Evolutionary conservation across 2,113 vertebrate species (phyloP).

Genomic region (Micronisus gabar): DNA sequence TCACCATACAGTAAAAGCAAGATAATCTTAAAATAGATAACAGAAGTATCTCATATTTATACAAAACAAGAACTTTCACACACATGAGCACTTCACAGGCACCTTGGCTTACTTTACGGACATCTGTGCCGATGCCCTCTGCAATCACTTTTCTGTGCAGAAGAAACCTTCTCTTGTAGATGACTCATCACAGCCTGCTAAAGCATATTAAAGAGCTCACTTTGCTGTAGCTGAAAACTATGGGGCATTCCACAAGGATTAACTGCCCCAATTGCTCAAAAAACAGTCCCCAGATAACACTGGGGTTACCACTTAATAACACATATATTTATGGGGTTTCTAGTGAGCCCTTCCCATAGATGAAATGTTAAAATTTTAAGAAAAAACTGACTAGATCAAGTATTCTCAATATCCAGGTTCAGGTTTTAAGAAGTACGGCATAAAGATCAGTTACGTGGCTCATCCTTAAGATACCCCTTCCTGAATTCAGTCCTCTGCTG

Average conservation of each 20-base stretch:
- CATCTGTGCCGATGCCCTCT: neutral
- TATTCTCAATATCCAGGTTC: neutral
- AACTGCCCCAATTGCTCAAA: neutral
- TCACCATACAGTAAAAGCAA: neutral
- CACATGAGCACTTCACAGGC: neutral
- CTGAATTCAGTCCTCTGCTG: conserved; percentile 78
- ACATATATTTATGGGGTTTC: neutral
- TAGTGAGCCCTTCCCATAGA: neutral
- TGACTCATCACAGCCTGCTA: neutral
- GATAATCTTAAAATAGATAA: neutral
- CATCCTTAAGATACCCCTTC: neutral
- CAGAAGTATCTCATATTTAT: neutral
- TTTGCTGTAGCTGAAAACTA: neutral
- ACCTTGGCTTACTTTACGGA: neutral
- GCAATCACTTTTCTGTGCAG: neutral
- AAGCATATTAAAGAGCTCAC: neutral
- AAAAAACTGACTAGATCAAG: neutral
- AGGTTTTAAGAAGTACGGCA: neutral
- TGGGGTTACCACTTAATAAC: neutral
- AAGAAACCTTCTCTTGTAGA: neutral
- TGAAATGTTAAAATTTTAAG: neutral
- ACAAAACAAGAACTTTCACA: neutral
- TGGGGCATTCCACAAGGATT: neutral
- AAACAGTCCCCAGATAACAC: neutral
- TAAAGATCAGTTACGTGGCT: neutral